Evolutionary conservation across 2,888 invertebrate genomes (phyloP), one percentile per base, ranked within the genome.

Genomic region (Caenorhabditis becei): DNA sequence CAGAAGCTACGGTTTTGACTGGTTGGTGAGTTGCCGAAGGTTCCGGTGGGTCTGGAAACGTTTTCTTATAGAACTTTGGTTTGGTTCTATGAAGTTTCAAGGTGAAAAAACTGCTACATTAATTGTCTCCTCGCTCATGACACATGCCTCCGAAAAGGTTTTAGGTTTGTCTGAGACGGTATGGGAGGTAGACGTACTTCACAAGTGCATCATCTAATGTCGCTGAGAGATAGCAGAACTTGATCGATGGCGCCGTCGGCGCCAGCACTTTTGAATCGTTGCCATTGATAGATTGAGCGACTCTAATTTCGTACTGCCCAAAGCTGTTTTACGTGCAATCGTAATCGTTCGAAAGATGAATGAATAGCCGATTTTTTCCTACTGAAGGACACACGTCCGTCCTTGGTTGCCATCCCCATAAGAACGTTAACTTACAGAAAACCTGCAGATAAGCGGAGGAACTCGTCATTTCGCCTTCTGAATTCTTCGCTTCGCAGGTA

Each of bases 391-490:
- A 63, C 18, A 56, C 24, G 0, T 72, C 26, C 14, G 47, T 32
- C 63, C 69, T 67, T 58, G 58, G 47, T 5, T 47, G 47, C 2
- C 49, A 8, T 20, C 11, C 24, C 37, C 26, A 16, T 32, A 32
- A 20, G 1, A 51, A 49, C 47, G 11, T 23, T 32, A 20, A 75
- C 88, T 84, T 67, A 89, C 89, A 90, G 41, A 88, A 87, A 20
- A 91, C 91, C 74, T 89, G 85, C 41, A 91, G 80, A 69, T 80
- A 89, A 20, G 89, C 91, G 8, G 62, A 61, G 1, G 87, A 70
- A 24, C 63, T 75, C n/a, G 86, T 79, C 14, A 82, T 41, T 32
- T 85, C 82, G 2, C 88, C 87, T 18, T 70, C 77, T n/a, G 82
- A 78, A 62, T 91, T 89, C 8, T 67, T 69, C 14, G 88, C 90